Conservation (phyloP, 2,797 vertebrate species). For the Corythornis leucogaster region DNA sequence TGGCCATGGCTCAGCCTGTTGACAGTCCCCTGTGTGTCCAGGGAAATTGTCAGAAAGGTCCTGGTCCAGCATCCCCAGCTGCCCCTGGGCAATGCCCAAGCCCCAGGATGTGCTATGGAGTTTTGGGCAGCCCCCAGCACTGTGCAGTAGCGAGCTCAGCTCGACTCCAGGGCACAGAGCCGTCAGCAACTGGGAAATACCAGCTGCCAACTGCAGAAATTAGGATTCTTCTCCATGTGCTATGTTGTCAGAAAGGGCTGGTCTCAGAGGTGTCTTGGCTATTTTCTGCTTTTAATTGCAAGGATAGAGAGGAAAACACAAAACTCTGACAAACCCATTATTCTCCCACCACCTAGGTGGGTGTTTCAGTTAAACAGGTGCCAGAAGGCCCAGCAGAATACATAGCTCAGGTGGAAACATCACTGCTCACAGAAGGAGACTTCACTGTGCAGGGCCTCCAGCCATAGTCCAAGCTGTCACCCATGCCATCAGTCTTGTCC, state of each 20-base stretch:
- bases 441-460: accelerated
- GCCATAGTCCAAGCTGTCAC: neutral
- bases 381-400: neutral
- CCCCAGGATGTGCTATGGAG: neutral
- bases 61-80: neutral
- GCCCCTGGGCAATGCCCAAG: neutral
- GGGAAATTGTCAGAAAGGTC: neutral
- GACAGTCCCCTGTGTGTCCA: neutral
- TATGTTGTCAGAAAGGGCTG: neutral
- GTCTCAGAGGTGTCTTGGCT: neutral
- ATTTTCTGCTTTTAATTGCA: neutral
- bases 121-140: neutral
- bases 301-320: neutral
- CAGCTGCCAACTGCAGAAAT: conserved; percentile 23
- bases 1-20: neutral
- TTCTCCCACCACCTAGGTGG: accelerated
- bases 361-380: neutral
- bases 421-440: neutral
- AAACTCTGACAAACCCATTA: neutral
- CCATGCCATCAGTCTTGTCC: neutral
- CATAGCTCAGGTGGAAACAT: neutral
- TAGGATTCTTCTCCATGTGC: neutral
- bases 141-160: neutral
- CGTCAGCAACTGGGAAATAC: neutral
- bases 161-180: neutral